phyloP scores from a whole-genome alignment of 2,113 vertebrate species.

The Gorsachius goisagi region DNA sequence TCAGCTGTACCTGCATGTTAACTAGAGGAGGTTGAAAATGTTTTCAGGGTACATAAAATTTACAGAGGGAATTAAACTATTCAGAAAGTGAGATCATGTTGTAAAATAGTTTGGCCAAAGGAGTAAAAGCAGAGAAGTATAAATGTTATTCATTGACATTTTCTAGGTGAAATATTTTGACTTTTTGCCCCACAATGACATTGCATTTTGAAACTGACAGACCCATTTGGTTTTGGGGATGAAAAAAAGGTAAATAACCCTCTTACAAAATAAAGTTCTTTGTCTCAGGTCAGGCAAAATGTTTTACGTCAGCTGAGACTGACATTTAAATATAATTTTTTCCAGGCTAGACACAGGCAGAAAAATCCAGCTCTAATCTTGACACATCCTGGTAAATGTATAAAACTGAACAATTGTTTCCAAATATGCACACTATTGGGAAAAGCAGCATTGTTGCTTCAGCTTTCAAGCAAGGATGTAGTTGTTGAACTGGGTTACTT shows the following conservation, averaged over 20 bases:
- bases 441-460: constrained; percentile 8
- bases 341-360: background rate
- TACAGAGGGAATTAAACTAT: background rate
- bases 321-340: constrained; percentile 60
- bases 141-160: constrained; percentile 57
- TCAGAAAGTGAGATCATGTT: constrained; percentile 6
- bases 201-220: constrained; percentile 51
- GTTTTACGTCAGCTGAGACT: constrained; percentile 15
- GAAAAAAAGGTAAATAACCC: constrained; percentile 45
- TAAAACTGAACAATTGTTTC: constrained; percentile 27
- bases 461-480: constrained; percentile 23
- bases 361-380: constrained; percentile 29
- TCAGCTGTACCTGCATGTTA: background rate
- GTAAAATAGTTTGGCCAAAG: constrained; percentile 17
- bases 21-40: background rate
- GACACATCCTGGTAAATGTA: constrained; percentile 23
- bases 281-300: constrained; percentile 48
- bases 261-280: constrained; percentile 33
- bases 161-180: constrained; percentile 62
- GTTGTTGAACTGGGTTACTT: constrained; percentile 12
- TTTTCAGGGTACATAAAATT: background rate
- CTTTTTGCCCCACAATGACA: constrained; percentile 52
- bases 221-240: background rate
- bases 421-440: background rate
- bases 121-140: constrained; percentile 16